Evolutionary conservation across 2,888 invertebrate species (phyloP).

Genomic region (Ormyrus rosae): DNA sequence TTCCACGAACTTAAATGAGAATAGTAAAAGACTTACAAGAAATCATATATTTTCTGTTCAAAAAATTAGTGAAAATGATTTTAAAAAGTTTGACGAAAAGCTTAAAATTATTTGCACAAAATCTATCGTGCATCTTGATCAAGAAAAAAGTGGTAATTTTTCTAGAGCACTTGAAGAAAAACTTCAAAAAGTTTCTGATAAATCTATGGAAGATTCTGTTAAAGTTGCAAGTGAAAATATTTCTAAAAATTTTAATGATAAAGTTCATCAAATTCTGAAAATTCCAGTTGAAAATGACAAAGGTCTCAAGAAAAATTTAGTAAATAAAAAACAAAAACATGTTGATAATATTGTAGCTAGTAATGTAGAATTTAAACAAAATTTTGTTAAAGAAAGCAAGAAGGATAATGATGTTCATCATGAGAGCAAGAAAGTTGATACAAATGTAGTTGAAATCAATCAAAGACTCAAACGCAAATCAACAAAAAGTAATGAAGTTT

Average conservation of each 20-base stretch:
- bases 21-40: slow-evolving; percentile 15
- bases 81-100: slow-evolving; percentile 29
- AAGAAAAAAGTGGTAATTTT: slow-evolving; percentile 6
- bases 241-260: slow-evolving; percentile 11
- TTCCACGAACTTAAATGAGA: slow-evolving; percentile 19
- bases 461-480: slow-evolving; percentile 30
- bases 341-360: slow-evolving; percentile 1
- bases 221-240: slow-evolving; percentile 9
- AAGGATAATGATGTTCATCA: background rate
- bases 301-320: background rate
- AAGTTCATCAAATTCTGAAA: slow-evolving; percentile 8
- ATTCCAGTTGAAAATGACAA: slow-evolving; percentile 12
- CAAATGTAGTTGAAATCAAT: slow-evolving; percentile 9
- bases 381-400: slow-evolving; percentile 1
- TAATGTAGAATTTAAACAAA: background rate
- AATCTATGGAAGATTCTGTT: background rate
- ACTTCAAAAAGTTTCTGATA: slow-evolving; percentile 15
- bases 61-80: slow-evolving; percentile 25
- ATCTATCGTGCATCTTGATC: background rate
- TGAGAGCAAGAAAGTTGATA: slow-evolving; percentile 13
- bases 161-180: slow-evolving; percentile 20
- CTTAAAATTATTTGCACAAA: slow-evolving; percentile 6
- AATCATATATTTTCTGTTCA: slow-evolving; percentile 18
- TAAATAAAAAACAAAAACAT: slow-evolving; percentile 5
- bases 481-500: background rate